These are phyloP conservation scores for Pseudopipra pipra DNA, from an alignment of 2,113 vertebrate species.

Conservation along the genomic window DNA sequence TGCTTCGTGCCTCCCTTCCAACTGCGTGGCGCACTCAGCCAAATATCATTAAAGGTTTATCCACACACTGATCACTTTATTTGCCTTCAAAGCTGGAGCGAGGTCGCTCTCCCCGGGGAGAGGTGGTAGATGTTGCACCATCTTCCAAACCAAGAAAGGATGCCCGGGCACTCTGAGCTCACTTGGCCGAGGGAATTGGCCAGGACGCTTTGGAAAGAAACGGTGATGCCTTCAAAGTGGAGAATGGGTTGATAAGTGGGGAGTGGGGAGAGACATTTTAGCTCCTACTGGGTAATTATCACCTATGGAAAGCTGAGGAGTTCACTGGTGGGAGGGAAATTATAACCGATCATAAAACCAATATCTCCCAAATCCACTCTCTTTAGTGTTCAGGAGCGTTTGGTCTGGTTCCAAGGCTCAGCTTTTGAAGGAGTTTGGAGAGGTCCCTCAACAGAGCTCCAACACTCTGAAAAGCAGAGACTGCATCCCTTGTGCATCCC, in stretches of 20 bases:
- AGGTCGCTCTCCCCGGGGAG: neutral
- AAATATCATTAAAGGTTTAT: constrained; percentile 4
- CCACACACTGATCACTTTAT: neutral
- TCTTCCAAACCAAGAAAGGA: neutral
- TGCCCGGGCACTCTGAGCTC: fast-evolving
- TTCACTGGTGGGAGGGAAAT: constrained; percentile 22
- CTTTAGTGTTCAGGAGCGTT: neutral
- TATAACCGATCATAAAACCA: neutral
- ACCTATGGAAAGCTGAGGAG: neutral
- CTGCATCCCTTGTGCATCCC: neutral
- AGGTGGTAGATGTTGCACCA: neutral
- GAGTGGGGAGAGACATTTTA: constrained; percentile 10
- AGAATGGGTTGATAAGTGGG: neutral
- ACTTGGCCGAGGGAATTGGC: neutral
- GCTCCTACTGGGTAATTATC: constrained; percentile 28
- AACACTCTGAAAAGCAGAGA: neutral
- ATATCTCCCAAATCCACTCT: neutral
- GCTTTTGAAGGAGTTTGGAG: constrained; percentile 20
- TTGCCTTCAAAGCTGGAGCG: neutral
- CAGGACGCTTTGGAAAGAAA: neutral
- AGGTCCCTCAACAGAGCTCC: neutral
- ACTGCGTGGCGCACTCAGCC: neutral
- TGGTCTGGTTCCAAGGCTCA: constrained; percentile 8
- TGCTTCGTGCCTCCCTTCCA: neutral
- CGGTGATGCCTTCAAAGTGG: neutral